phyloP scores from a whole-genome alignment of 2,113 vertebrate species.

The Sialia sialis region DNA sequence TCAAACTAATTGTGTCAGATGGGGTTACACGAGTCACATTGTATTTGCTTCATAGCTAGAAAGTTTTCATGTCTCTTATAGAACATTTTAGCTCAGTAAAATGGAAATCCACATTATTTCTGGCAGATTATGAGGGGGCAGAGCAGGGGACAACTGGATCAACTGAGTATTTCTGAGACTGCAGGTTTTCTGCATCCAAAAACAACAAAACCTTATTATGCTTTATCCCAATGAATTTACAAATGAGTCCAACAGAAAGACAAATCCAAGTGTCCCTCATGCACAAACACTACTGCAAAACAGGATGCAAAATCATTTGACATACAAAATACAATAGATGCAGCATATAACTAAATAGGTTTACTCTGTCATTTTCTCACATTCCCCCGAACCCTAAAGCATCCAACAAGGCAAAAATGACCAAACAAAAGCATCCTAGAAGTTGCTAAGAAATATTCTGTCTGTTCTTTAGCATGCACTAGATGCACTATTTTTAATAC shows the following conservation, averaged over 20 bases:
- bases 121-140: neutral
- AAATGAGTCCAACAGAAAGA: constrained; percentile 4
- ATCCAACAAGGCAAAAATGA: neutral
- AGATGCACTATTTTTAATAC: neutral
- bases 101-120: neutral
- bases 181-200: neutral
- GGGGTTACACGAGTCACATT: neutral
- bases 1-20: neutral
- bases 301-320: constrained; percentile 18
- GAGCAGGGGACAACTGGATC: neutral
- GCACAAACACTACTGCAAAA: neutral
- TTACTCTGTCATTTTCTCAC: neutral
- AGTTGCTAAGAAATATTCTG: neutral
- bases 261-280: neutral
- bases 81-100: neutral
- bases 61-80: neutral
- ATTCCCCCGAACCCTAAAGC: neutral
- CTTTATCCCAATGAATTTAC: constrained; percentile 12
- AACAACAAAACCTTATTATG: neutral
- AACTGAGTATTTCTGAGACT: neutral
- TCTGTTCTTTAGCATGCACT: accelerated
- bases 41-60: neutral
- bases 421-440: neutral
- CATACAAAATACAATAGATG: neutral
- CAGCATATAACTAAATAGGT: neutral